phyloP scores from a whole-genome alignment of 2,888 invertebrate species.

The Cotesia congregata region DNA sequence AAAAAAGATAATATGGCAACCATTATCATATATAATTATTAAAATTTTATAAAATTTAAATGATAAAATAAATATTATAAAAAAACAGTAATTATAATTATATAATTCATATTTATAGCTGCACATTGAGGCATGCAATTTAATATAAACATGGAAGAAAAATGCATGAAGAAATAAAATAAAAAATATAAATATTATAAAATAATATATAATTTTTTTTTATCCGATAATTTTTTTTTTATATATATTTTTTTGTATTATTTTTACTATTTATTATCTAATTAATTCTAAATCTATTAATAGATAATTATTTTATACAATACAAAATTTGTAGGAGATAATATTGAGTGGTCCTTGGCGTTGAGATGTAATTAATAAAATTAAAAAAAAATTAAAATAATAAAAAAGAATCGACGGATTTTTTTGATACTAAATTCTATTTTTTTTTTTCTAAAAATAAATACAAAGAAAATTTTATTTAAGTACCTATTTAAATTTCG shows the following conservation, averaged over 20 bases:
- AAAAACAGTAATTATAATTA: constrained; percentile 58
- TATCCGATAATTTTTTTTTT: neutral
- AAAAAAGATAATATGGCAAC: neutral
- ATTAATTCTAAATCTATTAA: neutral
- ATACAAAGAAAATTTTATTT: neutral
- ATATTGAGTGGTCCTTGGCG: constrained; percentile 86
- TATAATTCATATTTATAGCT: constrained; percentile 62
- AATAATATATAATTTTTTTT: constrained; percentile 26
- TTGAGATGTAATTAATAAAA: constrained; percentile 67
- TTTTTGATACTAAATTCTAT: neutral
- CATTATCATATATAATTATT: constrained; percentile 1
- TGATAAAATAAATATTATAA: constrained; percentile 47
- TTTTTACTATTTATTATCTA: neutral
- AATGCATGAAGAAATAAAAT: constrained; percentile 66
- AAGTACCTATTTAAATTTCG: neutral
- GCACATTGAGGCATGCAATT: constrained; percentile 64
- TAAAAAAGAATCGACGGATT: constrained; percentile 44
- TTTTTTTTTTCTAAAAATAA: neutral
- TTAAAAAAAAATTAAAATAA: constrained; percentile 25
- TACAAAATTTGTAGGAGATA: constrained; percentile 61
- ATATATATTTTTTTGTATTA: neutral
- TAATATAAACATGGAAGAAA: constrained; percentile 1
- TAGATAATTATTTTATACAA: constrained; percentile 2
- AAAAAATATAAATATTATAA: constrained; percentile 49
- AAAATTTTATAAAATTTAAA: constrained; percentile 12